phyloP scores from a whole-genome alignment of 1,140 invertebrate genomes.

The Babylonia areolata region DNA sequence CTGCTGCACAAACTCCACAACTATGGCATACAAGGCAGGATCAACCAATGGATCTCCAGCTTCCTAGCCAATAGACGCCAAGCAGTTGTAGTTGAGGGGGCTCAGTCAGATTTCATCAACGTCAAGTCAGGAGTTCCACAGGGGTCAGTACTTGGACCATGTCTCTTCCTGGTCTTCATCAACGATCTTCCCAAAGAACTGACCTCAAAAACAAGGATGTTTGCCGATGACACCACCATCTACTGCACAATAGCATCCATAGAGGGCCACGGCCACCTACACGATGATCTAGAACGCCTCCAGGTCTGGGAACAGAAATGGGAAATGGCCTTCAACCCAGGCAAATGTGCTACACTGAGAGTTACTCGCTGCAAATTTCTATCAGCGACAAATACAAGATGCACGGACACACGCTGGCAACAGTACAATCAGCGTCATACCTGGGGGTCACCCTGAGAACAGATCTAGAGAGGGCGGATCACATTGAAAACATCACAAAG shows the following conservation, averaged over 20 bases:
- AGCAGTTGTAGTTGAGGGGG: slow-evolving; percentile 37
- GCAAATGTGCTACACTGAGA: neutral
- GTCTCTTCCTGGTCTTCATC: slow-evolving; percentile 35
- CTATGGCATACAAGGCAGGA: neutral
- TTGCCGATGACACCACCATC: neutral
- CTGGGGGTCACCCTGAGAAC: neutral
- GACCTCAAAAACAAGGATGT: neutral
- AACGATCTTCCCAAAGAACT: slow-evolving; percentile 11
- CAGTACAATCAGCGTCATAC: neutral
- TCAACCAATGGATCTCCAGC: neutral
- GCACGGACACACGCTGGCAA: neutral
- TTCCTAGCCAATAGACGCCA: slow-evolving; percentile 34
- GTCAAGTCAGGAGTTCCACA: neutral
- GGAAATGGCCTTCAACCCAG: neutral
- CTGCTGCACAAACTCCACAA: slow-evolving; percentile 37
- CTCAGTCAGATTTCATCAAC: slow-evolving; percentile 22
- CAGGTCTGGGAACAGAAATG: neutral
- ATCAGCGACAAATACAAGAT: too few relatives aligned
- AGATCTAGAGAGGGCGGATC: neutral
- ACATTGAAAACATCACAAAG: neutral
- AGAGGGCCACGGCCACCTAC: neutral
- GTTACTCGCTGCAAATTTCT: too few relatives aligned
- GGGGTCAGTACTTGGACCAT: slow-evolving; percentile 34
- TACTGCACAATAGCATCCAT: neutral
- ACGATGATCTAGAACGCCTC: neutral